phyloP scores from a whole-genome alignment of 2,888 invertebrate genomes.

The Syritta pipiens region DNA sequence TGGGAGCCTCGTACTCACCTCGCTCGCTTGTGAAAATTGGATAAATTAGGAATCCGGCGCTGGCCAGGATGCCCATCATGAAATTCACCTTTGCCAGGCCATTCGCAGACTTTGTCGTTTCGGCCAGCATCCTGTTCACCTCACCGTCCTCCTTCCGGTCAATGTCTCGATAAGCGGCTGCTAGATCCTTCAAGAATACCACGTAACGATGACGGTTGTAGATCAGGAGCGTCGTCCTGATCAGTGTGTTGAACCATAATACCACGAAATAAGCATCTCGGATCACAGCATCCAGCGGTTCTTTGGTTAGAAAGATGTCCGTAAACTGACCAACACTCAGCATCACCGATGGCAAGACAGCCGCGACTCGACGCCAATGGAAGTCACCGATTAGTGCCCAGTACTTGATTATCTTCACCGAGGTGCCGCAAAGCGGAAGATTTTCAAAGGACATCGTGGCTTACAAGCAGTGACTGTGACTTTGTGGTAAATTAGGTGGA shows the following conservation, averaged over 20 bases:
- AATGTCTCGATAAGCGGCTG: not conserved
- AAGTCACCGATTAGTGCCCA: constrained; percentile 74
- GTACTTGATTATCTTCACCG: constrained; percentile 73
- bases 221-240: not conserved
- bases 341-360: not conserved
- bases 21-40: constrained; percentile 73
- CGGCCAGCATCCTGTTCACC: not conserved
- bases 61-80: not conserved
- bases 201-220: not conserved
- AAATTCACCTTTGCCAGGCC: not conserved
- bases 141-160: not conserved
- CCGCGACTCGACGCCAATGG: constrained; percentile 75
- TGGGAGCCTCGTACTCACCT: constrained; percentile 70
- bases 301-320: not conserved
- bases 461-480: too few relatives aligned
- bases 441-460: constrained; percentile 40
- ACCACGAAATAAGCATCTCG: constrained; percentile 12
- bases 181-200: not conserved
- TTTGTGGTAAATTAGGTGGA: too few relatives aligned
- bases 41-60: too few relatives aligned
- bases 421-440: constrained; percentile 72
- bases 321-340: not conserved
- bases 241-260: constrained; percentile 11
- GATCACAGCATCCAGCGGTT: not conserved
- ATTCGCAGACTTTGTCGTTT: not conserved